Evolutionary conservation across 1,140 invertebrate genomes (phyloP).

Genomic region (Drosophila nebulosa): DNA sequence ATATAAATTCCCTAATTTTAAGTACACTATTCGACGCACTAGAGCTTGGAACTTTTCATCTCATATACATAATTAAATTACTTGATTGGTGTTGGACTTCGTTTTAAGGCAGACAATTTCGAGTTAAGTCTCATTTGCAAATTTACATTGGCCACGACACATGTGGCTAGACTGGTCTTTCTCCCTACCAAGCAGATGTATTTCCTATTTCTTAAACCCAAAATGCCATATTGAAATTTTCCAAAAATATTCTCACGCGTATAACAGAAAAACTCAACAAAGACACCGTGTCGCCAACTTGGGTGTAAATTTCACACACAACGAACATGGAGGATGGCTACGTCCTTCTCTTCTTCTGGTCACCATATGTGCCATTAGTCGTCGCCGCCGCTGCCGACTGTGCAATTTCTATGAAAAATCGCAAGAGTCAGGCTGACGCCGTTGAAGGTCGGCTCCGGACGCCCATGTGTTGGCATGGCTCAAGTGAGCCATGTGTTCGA

Average conservation of each 20-base stretch:
- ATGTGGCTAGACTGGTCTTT: constrained; percentile 8
- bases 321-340: constrained; percentile 24
- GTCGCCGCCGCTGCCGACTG: constrained; percentile 23
- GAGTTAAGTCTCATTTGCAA: neutral
- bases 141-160: neutral
- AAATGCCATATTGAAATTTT: constrained; percentile 24
- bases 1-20: constrained; percentile 16
- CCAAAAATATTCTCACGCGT: constrained; percentile 49
- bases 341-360: constrained; percentile 50
- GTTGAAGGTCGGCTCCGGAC: constrained; percentile 40
- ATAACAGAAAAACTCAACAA: constrained; percentile 2
- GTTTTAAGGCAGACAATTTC: neutral
- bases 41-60: constrained; percentile 8
- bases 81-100: too few species aligned
- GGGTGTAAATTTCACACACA: constrained; percentile 53
- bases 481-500: constrained; percentile 30
- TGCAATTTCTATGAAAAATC: constrained; percentile 73
- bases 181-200: neutral
- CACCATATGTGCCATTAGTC: constrained; percentile 57
- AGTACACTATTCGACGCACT: neutral
- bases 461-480: neutral
- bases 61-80: constrained; percentile 1
- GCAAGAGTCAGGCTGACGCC: constrained; percentile 63
- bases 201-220: neutral
- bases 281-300: constrained; percentile 39